phyloP scores from a whole-genome alignment of 2,797 vertebrate genomes.

The Emys orbicularis region DNA sequence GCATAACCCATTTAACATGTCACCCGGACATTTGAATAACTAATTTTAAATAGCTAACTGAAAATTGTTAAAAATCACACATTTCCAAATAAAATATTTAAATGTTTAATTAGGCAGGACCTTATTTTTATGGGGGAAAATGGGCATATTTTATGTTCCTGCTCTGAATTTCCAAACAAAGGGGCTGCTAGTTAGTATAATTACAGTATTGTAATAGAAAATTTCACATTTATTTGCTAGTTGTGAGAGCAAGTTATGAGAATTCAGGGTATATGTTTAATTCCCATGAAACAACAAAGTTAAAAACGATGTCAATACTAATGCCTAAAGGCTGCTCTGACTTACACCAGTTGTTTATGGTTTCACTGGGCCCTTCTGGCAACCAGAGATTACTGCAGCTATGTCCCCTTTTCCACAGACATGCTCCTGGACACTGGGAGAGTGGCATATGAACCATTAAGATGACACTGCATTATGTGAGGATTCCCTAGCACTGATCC shows the following conservation, averaged over 20 bases:
- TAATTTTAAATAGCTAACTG: background rate
- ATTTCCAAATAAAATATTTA: background rate
- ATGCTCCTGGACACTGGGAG: background rate
- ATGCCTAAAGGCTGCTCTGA: constrained; percentile 40
- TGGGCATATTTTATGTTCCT: background rate
- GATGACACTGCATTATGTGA: background rate
- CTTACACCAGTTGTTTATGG: background rate
- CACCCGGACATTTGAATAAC: background rate
- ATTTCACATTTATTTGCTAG: constrained; percentile 49
- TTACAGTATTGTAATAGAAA: constrained; percentile 22
- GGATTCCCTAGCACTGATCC: background rate
- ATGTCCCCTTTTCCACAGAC: background rate
- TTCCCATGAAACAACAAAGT: constrained; percentile 57
- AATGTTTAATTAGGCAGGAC: constrained; percentile 13
- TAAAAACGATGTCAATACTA: background rate
- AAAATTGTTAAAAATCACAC: background rate
- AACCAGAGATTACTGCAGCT: background rate
- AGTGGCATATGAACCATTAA: background rate
- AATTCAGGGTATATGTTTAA: constrained; percentile 57
- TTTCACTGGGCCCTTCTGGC: background rate
- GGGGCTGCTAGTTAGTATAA: constrained; percentile 31
- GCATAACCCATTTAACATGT: background rate
- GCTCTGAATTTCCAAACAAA: constrained; percentile 9
- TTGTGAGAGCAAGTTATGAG: constrained; percentile 56
- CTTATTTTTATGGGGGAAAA: background rate